Percentiles rank a stretch among this genome's conserved stretches.
Evolutionary conservation across 1,140 invertebrate genomes (phyloP).

Genomic region (Telenomus remus): DNA sequence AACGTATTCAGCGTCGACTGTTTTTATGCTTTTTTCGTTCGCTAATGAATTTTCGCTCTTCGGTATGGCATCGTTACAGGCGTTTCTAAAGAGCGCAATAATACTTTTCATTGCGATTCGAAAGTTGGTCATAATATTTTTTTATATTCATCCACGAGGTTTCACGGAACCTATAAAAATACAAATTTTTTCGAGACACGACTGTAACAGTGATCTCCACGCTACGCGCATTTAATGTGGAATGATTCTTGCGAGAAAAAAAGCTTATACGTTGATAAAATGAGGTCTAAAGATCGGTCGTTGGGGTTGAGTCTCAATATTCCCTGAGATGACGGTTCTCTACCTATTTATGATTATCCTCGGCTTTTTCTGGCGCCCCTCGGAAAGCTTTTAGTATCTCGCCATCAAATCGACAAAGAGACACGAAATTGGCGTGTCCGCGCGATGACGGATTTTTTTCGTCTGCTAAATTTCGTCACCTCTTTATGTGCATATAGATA

Average conservation of each 20-base stretch:
- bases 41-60: constrained; percentile 43
- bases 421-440: constrained; percentile 31
- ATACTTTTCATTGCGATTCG: constrained; percentile 47
- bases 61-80: constrained; percentile 28
- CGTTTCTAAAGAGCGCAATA: constrained; percentile 41
- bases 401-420: constrained; percentile 46
- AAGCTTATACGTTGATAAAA: constrained; percentile 62
- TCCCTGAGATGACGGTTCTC: constrained; percentile 40
- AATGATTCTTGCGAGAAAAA: constrained; percentile 55
- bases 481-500: constrained; percentile 44
- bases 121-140: constrained; percentile 48
- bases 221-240: constrained; percentile 61
- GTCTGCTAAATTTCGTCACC: constrained; percentile 32
- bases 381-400: constrained; percentile 46
- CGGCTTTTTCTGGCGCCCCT: constrained; percentile 17
- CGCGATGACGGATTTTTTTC: constrained; percentile 21
- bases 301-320: constrained; percentile 28
- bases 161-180: constrained; percentile 53
- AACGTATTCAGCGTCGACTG: constrained; percentile 18
- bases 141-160: constrained; percentile 32
- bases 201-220: constrained; percentile 24
- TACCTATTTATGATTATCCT: constrained; percentile 63
- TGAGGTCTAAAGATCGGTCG: constrained; percentile 39
- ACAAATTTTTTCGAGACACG: constrained; percentile 56
- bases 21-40: constrained; percentile 27